Evolutionary conservation across 1,140 invertebrate genomes (phyloP), one percentile per base, ranked within the genome.

Genomic region (Achroia grisella): DNA sequence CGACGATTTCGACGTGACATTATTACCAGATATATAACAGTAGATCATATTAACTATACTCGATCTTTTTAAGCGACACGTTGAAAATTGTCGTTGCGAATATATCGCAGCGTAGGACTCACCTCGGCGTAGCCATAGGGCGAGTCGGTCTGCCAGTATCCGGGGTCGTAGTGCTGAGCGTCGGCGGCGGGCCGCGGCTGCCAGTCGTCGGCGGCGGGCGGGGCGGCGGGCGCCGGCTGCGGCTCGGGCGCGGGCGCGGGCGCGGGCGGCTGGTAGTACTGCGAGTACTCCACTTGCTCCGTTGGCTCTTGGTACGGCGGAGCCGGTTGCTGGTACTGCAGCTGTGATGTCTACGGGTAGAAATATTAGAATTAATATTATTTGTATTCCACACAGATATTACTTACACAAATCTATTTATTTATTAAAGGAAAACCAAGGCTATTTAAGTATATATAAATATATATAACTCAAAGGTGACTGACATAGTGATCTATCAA

Each of bases 101-200:
- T 13, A 11, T n/a, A n/a, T 11, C 2, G 6, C 13, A 37, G 9
- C 9, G 9, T 2, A 12, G 10, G 10, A 48, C 47, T 43, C 35
- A 72, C 73, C 48, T 74, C 70, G 5, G 39, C 44, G 28, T 74
- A 74, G 39, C 44, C 52, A 36, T 72, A 72, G 30, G 44, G 41
- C 6, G 36, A 11, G 41, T 71, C 65, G 5, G 30, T 35, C 39
- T 61, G 63, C 69, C 71, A 72, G 65, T 76, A 76, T 10, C 12
- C 17, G 13, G 10, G 12, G 29, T 36, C 29, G 35, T 43, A 47
- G 32, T 34, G 44, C 12, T 34, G 14, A 8, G 46, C 37, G 27
- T 10, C 13, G 15, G 14, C 27, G 12, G 32, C 36, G 34, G 30
- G 36, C 12, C 9, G 37, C 12, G 36, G 28, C 39, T 32, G 33